Evolutionary conservation across 2,888 invertebrate genomes (phyloP).

Genomic region (Yponomeuta plumbellus): DNA sequence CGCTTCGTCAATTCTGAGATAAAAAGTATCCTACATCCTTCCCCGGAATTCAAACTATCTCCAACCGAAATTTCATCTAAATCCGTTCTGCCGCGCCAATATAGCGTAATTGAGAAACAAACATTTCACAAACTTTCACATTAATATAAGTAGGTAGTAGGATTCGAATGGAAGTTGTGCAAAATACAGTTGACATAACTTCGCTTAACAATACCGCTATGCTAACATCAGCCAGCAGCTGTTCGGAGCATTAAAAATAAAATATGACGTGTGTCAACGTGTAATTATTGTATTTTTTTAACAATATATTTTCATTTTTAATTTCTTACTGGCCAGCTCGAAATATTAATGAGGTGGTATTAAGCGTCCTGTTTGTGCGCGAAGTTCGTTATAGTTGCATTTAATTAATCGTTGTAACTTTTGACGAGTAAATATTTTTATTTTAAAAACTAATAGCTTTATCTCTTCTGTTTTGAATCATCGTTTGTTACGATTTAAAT

Average conservation of each 20-base stretch:
- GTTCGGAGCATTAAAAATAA: not conserved
- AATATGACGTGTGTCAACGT: not conserved
- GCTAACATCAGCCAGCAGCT: not conserved
- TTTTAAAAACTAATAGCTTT: no score
- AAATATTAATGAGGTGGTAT: not conserved
- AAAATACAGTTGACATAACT: not conserved
- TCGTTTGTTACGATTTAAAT: no score
- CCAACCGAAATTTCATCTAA: no score
- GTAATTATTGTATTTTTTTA: not conserved
- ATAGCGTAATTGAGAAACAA: no score
- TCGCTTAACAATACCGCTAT: not conserved
- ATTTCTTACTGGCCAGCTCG: not conserved
- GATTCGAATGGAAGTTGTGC: not conserved
- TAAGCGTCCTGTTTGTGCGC: not conserved
- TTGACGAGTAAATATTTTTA: no score
- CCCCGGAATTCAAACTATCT: no score
- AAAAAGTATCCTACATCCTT: no score
- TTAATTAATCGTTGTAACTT: not conserved
- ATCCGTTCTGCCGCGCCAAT: no score
- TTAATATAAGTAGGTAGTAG: no score
- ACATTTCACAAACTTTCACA: no score
- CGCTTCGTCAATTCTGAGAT: no score
- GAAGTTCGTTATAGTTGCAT: not conserved
- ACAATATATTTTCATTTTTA: not conserved
- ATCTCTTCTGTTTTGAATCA: no score